A percentile compares a stretch with the other conserved stretches of the same genome.
Evolutionary conservation across 2,888 invertebrate genomes (phyloP).

Genomic region (Adelognathus sp.): DNA sequence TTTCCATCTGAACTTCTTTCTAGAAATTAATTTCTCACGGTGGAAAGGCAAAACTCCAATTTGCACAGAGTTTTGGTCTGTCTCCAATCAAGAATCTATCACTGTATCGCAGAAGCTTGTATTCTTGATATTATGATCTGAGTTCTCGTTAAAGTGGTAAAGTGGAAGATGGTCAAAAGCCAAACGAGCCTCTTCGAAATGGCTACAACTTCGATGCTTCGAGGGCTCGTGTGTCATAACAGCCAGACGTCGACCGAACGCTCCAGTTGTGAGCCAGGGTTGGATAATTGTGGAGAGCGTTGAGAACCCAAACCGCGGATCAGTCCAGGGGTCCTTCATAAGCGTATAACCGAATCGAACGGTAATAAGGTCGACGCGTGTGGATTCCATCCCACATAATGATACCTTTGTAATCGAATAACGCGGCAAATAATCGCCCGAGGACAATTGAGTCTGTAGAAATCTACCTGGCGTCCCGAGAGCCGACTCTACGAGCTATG

Average conservation of each 20-base stretch:
- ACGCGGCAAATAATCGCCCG: constrained; percentile 38
- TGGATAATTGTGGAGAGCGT: constrained; percentile 6
- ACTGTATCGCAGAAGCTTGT: too few species aligned
- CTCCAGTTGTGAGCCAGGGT: background rate
- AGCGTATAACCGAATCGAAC: background rate
- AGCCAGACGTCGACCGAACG: background rate
- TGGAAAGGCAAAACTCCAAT: too few species aligned
- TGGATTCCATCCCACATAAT: constrained; percentile 23
- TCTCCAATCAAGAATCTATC: too few species aligned
- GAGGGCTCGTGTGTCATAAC: background rate
- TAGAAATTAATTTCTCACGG: too few species aligned
- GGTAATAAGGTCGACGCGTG: constrained; percentile 28
- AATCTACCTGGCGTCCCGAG: constrained; percentile 38
- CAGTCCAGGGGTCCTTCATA: background rate
- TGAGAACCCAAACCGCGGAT: background rate
- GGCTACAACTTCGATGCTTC: background rate
- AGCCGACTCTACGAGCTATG: constrained; percentile 34
- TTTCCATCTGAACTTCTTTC: too few species aligned
- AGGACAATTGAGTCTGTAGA: constrained; percentile 50
- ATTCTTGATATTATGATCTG: too few species aligned
- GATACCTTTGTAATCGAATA: constrained; percentile 14
- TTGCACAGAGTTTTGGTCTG: too few species aligned
- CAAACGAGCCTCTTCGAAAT: background rate
- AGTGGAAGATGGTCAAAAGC: background rate
- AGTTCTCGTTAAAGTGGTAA: background rate